Percentiles rank a stretch among this genome's conserved stretches.
phyloP scores from a whole-genome alignment of 2,113 vertebrate genomes.

The Caranx ignobilis region DNA sequence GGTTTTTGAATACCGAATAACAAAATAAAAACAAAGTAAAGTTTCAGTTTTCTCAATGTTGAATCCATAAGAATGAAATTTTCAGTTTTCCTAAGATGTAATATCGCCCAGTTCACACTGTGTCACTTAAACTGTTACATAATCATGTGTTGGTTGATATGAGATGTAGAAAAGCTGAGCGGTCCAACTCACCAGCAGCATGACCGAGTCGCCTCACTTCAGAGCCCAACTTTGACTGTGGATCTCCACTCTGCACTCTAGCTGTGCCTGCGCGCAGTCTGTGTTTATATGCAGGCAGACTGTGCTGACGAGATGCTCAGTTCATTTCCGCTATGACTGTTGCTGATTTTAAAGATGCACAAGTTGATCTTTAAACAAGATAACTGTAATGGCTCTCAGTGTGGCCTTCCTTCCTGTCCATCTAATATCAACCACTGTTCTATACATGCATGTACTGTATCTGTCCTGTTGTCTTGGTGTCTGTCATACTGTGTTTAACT shows the following conservation, averaged over 20 bases:
- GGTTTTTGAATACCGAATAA: neutral
- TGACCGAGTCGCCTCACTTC: slow-evolving; percentile 17
- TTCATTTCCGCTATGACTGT: slow-evolving; percentile 51
- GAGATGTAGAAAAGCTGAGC: neutral
- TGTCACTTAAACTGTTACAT: neutral
- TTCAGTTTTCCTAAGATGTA: neutral
- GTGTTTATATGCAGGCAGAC: slow-evolving; percentile 44
- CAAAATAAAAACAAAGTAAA: neutral
- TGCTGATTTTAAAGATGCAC: slow-evolving; percentile 23
- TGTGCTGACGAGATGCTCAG: neutral
- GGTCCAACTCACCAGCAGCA: slow-evolving; percentile 67
- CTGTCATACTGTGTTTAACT: no score
- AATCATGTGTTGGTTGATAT: rapidly evolving
- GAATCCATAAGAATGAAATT: neutral
- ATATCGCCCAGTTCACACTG: neutral
- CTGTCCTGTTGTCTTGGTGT: no score
- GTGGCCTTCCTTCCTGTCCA: neutral
- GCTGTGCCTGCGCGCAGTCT: neutral
- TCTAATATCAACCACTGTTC: neutral
- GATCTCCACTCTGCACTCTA: neutral
- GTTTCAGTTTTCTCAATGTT: neutral
- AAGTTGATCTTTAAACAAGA: neutral
- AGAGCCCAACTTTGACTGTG: neutral
- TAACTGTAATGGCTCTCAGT: neutral
- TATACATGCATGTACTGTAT: neutral